Evolutionary conservation across 2,888 invertebrate species (phyloP), one percentile per base, ranked within the genome.

Genomic region (Amphipyra berbera): DNA sequence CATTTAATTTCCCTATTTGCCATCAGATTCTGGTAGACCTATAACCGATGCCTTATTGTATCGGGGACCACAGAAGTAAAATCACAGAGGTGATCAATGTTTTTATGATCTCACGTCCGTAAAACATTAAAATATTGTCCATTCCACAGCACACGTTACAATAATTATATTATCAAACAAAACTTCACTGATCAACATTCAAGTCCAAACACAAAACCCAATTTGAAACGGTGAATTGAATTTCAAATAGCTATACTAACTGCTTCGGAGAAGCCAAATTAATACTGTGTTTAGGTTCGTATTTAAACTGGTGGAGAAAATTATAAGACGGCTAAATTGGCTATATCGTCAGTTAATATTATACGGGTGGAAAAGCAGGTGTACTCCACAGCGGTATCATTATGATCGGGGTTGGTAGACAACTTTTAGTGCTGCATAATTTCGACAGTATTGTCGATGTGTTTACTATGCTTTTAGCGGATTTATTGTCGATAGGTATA

Each of bases 211-310:
- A 59, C 73, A 66, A 75, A 69, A 75, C 66, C 69, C 75, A 82
- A 80, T 83, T 78, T 61, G 67, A 74, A 71, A 65, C 61, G 64
- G 67, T 64, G 79, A 83, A 85, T 86, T 84, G 83, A 88, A 88
- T 86, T 84, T 81, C 82, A 82, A 86, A 86, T 82, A 69, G 79
- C 64, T 71, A 68, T 61, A 72, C 64, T 79, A 69, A 79, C 74
- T 72, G 71, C 49, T 76, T 64, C 37, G 45, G 44, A 58, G 66
- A 53, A 59, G 71, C 63, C 74, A 81, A 79, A 82, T 83, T 82
- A 83, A 81, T 86, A 82, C 74, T 60, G 66, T 81, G 71, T 82
- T 81, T 71, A 66, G 46, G 21, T 67, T 48, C 46, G 44, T 47
- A 72, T 76, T 78, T 68, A 60, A 63, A 52, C 52, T 57, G 52